Percentiles rank a stretch among this genome's conserved stretches.
These are phyloP conservation scores for Peromyscus polionotus DNA, from an alignment of 2,113 vertebrate genomes.

Conservation along the genomic window DNA sequence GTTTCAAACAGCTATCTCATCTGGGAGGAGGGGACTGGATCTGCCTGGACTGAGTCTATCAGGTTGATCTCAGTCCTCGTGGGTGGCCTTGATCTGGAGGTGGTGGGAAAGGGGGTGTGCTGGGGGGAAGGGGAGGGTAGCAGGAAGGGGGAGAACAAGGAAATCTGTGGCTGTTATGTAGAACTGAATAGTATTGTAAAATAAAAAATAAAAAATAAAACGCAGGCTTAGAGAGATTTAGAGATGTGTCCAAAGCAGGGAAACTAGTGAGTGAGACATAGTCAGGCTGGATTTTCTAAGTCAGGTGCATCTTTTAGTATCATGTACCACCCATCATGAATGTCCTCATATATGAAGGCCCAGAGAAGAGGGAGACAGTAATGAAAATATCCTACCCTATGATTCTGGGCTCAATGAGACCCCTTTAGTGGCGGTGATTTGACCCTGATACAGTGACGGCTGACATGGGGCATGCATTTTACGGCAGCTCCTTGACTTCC, in stretches of 20 bases:
- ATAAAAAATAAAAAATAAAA: neutral
- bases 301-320: neutral
- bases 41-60: too few species aligned
- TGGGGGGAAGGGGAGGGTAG: too few species aligned
- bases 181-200: too few species aligned
- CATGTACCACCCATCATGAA: neutral
- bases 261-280: neutral
- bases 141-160: too few species aligned
- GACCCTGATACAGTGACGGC: neutral
- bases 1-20: too few species aligned
- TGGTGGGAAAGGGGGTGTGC: too few species aligned
- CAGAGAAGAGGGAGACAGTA: neutral
- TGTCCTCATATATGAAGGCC: neutral
- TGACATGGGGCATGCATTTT: neutral
- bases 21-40: too few species aligned
- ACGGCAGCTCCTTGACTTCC: neutral
- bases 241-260: neutral
- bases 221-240: neutral
- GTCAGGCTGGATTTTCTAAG: neutral
- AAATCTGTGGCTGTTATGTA: too few species aligned
- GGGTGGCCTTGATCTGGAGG: too few species aligned
- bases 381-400: neutral
- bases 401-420: neutral
- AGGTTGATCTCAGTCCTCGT: too few species aligned
- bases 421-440: neutral